Conservation (phyloP, 92 coral and sea anemone species). For the Epizoanthus rinbou region DNA sequence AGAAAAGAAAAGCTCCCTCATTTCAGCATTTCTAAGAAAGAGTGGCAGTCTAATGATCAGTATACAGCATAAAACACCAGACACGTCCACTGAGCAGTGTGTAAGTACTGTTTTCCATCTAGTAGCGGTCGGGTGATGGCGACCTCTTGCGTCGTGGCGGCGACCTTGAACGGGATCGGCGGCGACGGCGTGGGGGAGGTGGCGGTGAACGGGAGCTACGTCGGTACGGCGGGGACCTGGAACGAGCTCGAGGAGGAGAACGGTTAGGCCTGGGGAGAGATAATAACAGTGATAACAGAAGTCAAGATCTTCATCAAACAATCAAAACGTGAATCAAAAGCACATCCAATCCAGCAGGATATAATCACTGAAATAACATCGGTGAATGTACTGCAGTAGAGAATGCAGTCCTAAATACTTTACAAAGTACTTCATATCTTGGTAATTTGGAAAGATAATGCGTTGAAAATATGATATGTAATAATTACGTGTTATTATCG, state of each 20-base stretch:
- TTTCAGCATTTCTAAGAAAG: neutral
- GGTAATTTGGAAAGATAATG: neutral
- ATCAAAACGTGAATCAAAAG: too few species aligned
- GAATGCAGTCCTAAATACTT: too few species aligned
- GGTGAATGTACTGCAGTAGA: too few species aligned
- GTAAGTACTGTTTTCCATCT: neutral
- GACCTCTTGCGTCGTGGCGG: conserved; percentile 85
- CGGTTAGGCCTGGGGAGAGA: conserved; percentile 16
- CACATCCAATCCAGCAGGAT: too few species aligned
- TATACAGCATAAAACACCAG: neutral
- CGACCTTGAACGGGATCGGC: conserved; percentile 66
- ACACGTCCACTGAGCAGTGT: neutral
- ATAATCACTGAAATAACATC: too few species aligned
- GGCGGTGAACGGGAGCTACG: conserved; percentile 89
- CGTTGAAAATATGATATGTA: neutral
- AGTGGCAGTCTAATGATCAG: neutral
- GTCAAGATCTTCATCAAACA: too few species aligned
- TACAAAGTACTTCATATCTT: too few species aligned
- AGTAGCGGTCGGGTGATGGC: conserved; percentile 68
- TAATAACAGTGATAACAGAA: neutral
- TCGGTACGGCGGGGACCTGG: conserved; percentile 80
- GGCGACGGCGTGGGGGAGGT: conserved; percentile 68
- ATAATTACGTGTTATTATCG: conserved; percentile 34
- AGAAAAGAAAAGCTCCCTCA: too few species aligned
- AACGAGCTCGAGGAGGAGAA: conserved; percentile 62